These are phyloP conservation scores for Drosophila paulistorum DNA, from an alignment of 1,140 invertebrate genomes.

Conservation along the genomic window DNA sequence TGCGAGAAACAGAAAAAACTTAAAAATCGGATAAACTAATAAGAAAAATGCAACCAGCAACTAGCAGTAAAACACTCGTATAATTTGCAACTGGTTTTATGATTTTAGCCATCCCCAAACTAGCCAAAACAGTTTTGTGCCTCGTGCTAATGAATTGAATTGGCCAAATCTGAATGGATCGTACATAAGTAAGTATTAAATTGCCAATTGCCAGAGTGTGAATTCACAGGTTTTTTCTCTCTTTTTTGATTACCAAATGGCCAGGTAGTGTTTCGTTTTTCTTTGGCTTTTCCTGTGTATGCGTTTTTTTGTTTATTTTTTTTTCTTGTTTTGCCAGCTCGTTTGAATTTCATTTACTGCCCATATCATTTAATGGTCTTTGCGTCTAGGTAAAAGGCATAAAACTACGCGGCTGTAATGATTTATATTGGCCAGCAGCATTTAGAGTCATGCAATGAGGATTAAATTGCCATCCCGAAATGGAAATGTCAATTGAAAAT, in stretches of 20 bases:
- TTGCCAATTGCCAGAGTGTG: conserved; percentile 49
- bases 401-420: neutral
- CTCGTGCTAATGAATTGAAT: conserved; percentile 45
- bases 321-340: conserved; percentile 38
- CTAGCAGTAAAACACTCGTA: conserved; percentile 1
- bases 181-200: conserved; percentile 32
- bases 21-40: conserved; percentile 11
- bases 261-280: conserved; percentile 54
- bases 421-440: conserved; percentile 45
- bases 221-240: conserved; percentile 19
- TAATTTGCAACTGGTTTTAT: conserved; percentile 19
- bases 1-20: neutral
- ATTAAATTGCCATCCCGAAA: conserved; percentile 20
- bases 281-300: neutral
- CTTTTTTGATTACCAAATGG: conserved; percentile 49
- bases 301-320: neutral
- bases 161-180: conserved; percentile 46
- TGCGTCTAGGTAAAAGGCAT: neutral
- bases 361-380: conserved; percentile 23
- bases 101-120: conserved; percentile 2
- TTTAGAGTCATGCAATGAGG: conserved; percentile 42
- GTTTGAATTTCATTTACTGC: conserved; percentile 53
- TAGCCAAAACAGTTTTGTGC: conserved; percentile 12
- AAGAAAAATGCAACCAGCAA: conserved; percentile 2
- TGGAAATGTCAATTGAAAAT: conserved; percentile 62